Evolutionary conservation across 2,113 vertebrate species (phyloP).

Genomic region (Condylura cristata): DNA sequence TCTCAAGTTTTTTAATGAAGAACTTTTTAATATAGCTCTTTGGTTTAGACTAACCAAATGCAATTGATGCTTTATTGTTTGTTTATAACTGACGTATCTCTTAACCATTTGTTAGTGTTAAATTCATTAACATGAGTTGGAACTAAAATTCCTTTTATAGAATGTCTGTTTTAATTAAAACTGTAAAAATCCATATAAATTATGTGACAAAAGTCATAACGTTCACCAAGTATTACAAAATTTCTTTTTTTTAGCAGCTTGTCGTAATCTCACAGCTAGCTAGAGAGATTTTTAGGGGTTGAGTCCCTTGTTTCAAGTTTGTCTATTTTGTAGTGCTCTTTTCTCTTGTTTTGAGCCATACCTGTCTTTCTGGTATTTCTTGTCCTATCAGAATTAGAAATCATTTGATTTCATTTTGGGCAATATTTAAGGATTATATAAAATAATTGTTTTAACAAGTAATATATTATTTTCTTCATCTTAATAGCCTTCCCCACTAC

Average conservation of each 20-base stretch:
- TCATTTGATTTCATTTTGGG: background rate
- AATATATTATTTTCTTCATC: background rate
- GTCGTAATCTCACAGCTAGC: background rate
- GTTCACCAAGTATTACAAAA: slow-evolving; percentile 21
- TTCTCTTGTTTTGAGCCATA: slow-evolving; percentile 1
- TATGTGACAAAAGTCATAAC: background rate
- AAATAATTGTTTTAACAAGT: slow-evolving; percentile 41
- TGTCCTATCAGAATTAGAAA: background rate
- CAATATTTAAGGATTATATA: background rate
- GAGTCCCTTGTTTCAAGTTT: slow-evolving; percentile 20
- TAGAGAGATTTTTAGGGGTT: slow-evolving; percentile 23
- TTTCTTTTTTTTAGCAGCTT: background rate
- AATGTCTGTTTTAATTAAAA: slow-evolving; percentile 56
- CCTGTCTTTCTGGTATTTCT: background rate
- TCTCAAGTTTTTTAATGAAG: background rate
- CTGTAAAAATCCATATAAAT: slow-evolving; percentile 19
- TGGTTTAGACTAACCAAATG: slow-evolving; percentile 38
- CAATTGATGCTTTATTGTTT: slow-evolving; percentile 11
- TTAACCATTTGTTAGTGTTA: background rate
- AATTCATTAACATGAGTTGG: slow-evolving; percentile 10
- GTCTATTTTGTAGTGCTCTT: background rate
- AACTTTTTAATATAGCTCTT: background rate
- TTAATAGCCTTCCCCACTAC: background rate
- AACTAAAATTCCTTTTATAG: slow-evolving; percentile 11
- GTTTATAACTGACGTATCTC: slow-evolving; percentile 3